Evolutionary conservation across 2,113 vertebrate species (phyloP), one percentile per base, ranked within the genome.

Genomic region (Origma solitaria): DNA sequence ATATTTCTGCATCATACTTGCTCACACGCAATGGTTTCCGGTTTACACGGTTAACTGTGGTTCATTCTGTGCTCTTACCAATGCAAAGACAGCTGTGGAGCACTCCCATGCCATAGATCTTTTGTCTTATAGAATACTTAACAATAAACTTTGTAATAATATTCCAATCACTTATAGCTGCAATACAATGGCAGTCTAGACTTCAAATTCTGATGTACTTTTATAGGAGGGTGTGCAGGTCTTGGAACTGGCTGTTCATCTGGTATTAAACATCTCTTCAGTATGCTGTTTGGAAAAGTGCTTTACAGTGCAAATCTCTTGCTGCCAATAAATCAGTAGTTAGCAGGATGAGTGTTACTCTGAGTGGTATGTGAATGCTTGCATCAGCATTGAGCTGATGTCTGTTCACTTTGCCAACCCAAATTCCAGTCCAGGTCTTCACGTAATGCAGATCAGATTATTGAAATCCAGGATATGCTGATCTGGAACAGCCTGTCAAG

Each of bases 371-470:
- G 90, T 77, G 71, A 73, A 1, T n/a, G 79, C 58, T 77, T 47
- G 30, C 68, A 19, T 75, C 78, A 68, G 80, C 80, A 56, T 13
- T 45, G 76, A 94, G 61, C 84, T 51, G 79, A 30, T 66, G 82
- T 40, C 50, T 83, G 0, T 56, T 90, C 31, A 5, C 69, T 71
- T 86, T 58, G 82, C 80, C 68, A 92, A 27, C 68, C 81, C 72
- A 68, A 93, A 83, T 92, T 95, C 92, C 83, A 60, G 56, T n/a
- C 69, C 88, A 88, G 86, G 83, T 93, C 92, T 96, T 88, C 82
- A 61, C 2, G 8, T 96, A 47, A 88, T 33, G 57, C 88, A 95
- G 88, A 97, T 94, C 82, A 78, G 93, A 95, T 97, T 97, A 97
- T 1, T 86, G 90, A 92, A 96, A 96, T 95, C 94, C 95, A 86